Conservation (phyloP, 2,888 invertebrate species). For the Papilio protenor region DNA sequence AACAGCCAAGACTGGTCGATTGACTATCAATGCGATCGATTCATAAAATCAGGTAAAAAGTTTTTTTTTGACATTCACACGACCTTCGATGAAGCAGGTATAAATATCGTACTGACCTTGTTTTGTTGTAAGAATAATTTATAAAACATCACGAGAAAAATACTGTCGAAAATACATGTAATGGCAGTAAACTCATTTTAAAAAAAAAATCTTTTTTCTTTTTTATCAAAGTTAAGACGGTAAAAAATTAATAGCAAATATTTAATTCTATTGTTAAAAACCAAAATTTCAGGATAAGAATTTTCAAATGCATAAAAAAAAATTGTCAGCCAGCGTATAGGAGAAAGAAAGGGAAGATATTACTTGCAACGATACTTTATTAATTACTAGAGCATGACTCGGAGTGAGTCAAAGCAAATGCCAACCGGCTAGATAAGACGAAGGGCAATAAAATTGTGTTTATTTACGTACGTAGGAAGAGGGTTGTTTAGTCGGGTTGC, state of each 20-base stretch:
- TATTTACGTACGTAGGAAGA: conserved; percentile 67
- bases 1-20: not conserved
- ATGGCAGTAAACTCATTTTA: not conserved
- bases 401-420: conserved; percentile 61
- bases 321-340: too few species aligned
- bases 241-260: too few species aligned
- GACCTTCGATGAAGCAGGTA: conserved; percentile 28
- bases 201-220: too few species aligned
- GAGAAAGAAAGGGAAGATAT: conserved; percentile 6
- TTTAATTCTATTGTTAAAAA: not conserved
- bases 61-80: conserved; percentile 34
- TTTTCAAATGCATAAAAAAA: not conserved
- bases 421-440: conserved; percentile 58
- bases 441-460: conserved; percentile 63
- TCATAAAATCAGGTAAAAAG: conserved; percentile 28
- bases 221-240: too few species aligned
- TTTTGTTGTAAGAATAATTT: conserved; percentile 3
- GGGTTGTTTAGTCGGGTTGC: conserved; percentile 58
- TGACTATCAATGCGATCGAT: not conserved
- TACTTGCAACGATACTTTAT: conserved; percentile 27
- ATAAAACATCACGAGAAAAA: not conserved
- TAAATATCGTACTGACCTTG: conserved; percentile 18
- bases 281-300: too few species aligned
- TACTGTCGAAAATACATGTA: not conserved
- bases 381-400: conserved; percentile 56